A percentile compares a stretch with the other conserved stretches of the same genome.
Evolutionary conservation across 2,113 vertebrate species (phyloP).

Genomic region (Campylorhamphus procurvoides): DNA sequence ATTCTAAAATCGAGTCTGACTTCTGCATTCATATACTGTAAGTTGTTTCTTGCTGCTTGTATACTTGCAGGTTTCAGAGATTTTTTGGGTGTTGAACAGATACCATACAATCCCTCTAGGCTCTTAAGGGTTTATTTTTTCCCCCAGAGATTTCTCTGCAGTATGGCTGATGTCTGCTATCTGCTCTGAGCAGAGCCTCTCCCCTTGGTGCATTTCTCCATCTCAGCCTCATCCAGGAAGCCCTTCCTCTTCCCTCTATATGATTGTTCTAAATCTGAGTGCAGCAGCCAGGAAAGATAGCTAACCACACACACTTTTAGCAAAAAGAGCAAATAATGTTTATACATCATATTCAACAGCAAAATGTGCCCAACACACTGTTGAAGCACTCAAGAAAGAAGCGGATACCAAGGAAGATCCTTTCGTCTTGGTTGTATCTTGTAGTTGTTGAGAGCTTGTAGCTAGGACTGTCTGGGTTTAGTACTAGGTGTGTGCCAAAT

Average conservation of each 20-base stretch:
- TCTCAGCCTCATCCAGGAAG: neutral
- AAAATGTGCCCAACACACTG: neutral
- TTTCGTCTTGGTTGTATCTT: neutral
- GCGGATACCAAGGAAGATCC: neutral
- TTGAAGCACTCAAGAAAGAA: neutral
- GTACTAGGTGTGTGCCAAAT: neutral
- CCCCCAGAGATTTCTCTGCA: neutral
- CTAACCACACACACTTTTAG: neutral
- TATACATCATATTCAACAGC: neutral
- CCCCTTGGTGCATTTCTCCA: neutral
- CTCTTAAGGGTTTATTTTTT: neutral
- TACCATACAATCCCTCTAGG: neutral
- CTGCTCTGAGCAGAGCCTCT: neutral
- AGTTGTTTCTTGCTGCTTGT: neutral
- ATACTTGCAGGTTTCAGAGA: neutral
- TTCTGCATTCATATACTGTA: neutral
- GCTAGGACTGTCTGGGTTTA: neutral
- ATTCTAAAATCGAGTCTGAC: neutral
- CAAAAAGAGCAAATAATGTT: neutral
- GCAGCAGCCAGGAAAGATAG: neutral
- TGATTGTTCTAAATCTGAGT: neutral
- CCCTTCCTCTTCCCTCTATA: neutral
- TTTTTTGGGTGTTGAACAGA: neutral
- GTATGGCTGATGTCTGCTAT: neutral
- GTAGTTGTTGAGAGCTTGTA: neutral